Conservation (phyloP, 2,797 vertebrate genomes). For the Mormyrops attenuatus region DNA sequence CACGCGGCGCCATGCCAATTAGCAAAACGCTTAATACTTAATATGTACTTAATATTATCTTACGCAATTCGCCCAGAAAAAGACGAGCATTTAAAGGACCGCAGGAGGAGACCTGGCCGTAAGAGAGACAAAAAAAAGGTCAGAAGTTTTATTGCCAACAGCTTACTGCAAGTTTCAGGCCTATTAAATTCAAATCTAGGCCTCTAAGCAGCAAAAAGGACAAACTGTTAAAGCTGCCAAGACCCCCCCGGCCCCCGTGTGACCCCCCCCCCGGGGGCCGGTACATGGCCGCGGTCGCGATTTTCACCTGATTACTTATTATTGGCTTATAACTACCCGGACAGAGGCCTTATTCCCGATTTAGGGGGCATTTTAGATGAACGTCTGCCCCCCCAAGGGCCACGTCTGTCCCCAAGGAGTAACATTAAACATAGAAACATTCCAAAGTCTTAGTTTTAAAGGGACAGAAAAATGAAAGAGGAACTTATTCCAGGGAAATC, state of each 20-base stretch:
- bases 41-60: not conserved
- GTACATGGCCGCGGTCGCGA: not conserved
- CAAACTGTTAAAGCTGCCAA: not conserved
- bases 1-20: not conserved
- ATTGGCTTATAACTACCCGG: constrained; percentile 15
- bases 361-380: constrained; percentile 45
- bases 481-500: not conserved
- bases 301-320: not conserved
- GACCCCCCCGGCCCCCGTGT: not conserved
- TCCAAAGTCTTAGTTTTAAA: constrained; percentile 32
- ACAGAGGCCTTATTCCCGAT: constrained; percentile 49
- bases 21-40: not conserved
- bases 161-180: not conserved
- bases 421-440: constrained; percentile 44
- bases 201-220: not conserved
- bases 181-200: not conserved
- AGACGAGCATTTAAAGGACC: not conserved
- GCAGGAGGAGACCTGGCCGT: not conserved
- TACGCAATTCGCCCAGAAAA: not conserved
- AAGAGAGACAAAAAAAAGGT: not conserved
- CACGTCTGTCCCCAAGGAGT: constrained; percentile 23
- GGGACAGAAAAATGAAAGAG: not conserved
- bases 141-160: not conserved
- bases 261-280: not conserved
- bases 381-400: constrained; percentile 38